Conservation (phyloP, 1,140 invertebrate genomes). For the Bombus confusus region DNA sequence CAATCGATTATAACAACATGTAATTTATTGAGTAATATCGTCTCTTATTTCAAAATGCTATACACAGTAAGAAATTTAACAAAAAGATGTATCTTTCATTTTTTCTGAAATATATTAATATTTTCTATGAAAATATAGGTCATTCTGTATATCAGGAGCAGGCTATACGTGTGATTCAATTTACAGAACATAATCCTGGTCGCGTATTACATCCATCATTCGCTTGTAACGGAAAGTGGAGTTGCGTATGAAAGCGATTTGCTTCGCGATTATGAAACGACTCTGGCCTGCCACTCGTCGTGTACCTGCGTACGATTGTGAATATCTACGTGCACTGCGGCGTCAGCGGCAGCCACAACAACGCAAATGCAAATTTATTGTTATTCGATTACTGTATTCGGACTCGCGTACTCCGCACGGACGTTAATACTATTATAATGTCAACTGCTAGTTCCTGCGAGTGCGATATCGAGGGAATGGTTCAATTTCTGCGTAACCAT, state of each 20-base stretch:
- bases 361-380: conserved; percentile 81
- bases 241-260: conserved; percentile 72
- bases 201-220: conserved; percentile 64
- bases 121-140: not conserved
- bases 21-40: not conserved
- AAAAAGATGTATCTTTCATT: not conserved
- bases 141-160: conserved; percentile 41
- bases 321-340: conserved; percentile 76
- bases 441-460: conserved; percentile 44
- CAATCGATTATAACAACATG: not conserved
- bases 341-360: conserved; percentile 75
- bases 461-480: conserved; percentile 47
- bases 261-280: conserved; percentile 79
- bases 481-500: conserved; percentile 41
- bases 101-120: not conserved
- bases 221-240: conserved; percentile 56
- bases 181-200: conserved; percentile 54
- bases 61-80: not conserved
- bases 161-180: conserved; percentile 47
- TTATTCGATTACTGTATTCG: conserved; percentile 81
- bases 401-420: conserved; percentile 72
- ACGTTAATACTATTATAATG: conserved; percentile 78
- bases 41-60: not conserved
- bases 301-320: conserved; percentile 64
- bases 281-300: conserved; percentile 63